A percentile compares a stretch with the other conserved stretches of the same genome.
Conservation (phyloP, 2,797 vertebrate species). For the Urophycis tenuis region DNA sequence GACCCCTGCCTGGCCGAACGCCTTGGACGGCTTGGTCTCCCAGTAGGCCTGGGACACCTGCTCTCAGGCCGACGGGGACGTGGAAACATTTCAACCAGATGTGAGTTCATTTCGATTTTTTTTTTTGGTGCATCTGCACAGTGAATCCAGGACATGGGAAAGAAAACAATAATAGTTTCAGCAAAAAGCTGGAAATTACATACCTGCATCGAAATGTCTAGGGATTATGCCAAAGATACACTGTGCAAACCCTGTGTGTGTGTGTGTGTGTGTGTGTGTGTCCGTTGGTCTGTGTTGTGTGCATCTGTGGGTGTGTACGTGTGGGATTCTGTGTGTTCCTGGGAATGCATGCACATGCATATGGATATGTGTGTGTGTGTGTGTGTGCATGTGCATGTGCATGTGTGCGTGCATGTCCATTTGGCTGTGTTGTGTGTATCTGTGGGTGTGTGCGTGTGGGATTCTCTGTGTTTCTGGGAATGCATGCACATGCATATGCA, state of each 20-base stretch:
- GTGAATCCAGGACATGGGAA: background rate
- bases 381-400: too few species aligned
- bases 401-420: background rate
- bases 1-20: conserved; percentile 89
- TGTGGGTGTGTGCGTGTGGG: background rate
- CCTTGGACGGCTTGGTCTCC: conserved; percentile 88
- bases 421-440: background rate
- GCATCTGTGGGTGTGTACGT: background rate
- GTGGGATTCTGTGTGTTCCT: too few species aligned
- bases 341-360: too few species aligned
- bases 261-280: background rate
- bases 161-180: background rate
- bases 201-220: background rate
- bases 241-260: background rate
- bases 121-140: background rate
- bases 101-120: background rate
- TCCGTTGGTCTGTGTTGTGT: background rate
- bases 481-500: background rate
- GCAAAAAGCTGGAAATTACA: background rate
- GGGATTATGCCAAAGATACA: background rate
- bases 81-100: background rate
- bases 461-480: too few species aligned
- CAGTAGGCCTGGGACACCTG: conserved; percentile 96
- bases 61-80: conserved; percentile 57
- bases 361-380: too few species aligned